phyloP scores from a whole-genome alignment of 1,140 invertebrate genomes.

The Orius insidiosus region DNA sequence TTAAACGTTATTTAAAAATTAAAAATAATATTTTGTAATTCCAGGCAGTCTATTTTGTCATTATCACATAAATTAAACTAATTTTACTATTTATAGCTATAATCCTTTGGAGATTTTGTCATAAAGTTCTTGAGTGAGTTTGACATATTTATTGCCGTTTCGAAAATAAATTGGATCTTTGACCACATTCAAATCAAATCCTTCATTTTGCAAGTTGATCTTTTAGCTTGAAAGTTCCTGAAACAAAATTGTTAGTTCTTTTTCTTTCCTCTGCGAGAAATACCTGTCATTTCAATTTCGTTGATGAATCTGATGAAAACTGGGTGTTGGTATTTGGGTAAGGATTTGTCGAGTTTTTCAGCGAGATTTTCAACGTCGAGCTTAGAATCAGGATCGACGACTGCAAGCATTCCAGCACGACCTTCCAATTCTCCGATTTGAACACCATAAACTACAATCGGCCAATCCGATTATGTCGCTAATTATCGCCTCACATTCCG shows the following conservation, averaged over 20 bases:
- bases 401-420: slow-evolving; percentile 87
- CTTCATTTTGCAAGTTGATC: slow-evolving; percentile 43
- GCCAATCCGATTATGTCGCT: slow-evolving; percentile 71
- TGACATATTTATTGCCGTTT: slow-evolving; percentile 29
- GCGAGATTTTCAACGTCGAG: slow-evolving; percentile 48
- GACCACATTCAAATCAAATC: slow-evolving; percentile 60
- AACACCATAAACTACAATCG: slow-evolving; percentile 77
- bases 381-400: slow-evolving; percentile 56
- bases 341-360: slow-evolving; percentile 40
- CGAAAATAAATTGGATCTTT: slow-evolving; percentile 61
- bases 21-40: too few relatives aligned
- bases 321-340: slow-evolving; percentile 77
- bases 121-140: slow-evolving; percentile 32
- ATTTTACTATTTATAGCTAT: too few relatives aligned
- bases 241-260: too few relatives aligned
- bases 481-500: slow-evolving; percentile 87
- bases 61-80: too few relatives aligned
- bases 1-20: too few relatives aligned
- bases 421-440: slow-evolving; percentile 60
- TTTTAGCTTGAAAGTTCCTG: slow-evolving; percentile 86
- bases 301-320: slow-evolving; percentile 70
- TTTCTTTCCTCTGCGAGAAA: too few relatives aligned
- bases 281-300: slow-evolving; percentile 65
- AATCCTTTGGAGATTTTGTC: neutral
- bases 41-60: too few relatives aligned